A percentile compares a stretch with the other conserved stretches of the same genome.
phyloP scores from a whole-genome alignment of 2,888 invertebrate species.

The Aphidius colemani region DNA sequence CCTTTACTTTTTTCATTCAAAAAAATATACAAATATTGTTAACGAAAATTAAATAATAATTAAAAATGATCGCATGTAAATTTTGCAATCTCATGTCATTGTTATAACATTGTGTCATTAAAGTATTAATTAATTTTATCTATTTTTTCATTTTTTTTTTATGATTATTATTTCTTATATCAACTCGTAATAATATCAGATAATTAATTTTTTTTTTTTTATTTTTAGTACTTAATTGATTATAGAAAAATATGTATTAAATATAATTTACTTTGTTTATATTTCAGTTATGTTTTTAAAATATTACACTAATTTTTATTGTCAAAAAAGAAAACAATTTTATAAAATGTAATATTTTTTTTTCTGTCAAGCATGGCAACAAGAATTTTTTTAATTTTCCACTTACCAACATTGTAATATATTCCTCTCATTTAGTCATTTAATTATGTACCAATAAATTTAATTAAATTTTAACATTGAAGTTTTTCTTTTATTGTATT shows the following conservation, averaged over 20 bases:
- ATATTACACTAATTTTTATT: neutral
- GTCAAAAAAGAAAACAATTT: neutral
- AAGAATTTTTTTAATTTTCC: slow-evolving; percentile 37
- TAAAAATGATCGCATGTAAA: too few relatives aligned
- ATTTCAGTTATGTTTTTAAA: neutral
- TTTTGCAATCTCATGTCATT: too few relatives aligned
- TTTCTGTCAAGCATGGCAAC: slow-evolving; percentile 28
- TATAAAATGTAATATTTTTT: slow-evolving; percentile 17
- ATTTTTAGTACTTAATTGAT: slow-evolving; percentile 1
- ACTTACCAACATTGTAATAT: slow-evolving; percentile 40
- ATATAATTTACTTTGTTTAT: too few relatives aligned
- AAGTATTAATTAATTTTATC: too few relatives aligned
- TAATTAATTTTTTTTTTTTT: neutral
- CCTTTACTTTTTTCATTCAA: too few relatives aligned
- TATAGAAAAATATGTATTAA: too few relatives aligned
- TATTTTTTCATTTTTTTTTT: too few relatives aligned
- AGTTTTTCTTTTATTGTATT: neutral
- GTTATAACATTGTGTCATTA: too few relatives aligned
- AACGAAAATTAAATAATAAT: too few relatives aligned
- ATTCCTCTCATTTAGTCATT: slow-evolving; percentile 31
- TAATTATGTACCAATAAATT: slow-evolving; percentile 31
- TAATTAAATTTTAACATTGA: slow-evolving; percentile 20
- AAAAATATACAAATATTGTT: too few relatives aligned
- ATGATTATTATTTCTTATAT: too few relatives aligned
- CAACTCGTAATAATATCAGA: slow-evolving; percentile 1